These are phyloP conservation scores for Lethrus apterus DNA, from an alignment of 1,140 invertebrate genomes.

Conservation along the genomic window DNA sequence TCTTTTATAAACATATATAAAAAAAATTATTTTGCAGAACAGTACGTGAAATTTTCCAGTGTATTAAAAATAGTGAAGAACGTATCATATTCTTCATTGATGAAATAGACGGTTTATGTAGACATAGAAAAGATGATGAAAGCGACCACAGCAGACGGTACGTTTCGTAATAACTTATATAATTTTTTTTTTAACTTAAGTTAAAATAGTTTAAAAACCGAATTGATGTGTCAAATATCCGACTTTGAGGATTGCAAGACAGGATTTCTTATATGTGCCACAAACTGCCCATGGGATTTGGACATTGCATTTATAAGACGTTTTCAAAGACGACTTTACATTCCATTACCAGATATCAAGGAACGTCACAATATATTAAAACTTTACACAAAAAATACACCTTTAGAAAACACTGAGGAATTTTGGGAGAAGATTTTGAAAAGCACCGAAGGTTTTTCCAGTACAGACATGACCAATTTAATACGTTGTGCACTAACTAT, in stretches of 20 bases:
- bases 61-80: slow-evolving; percentile 35
- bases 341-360: slow-evolving; percentile 48
- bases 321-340: slow-evolving; percentile 52
- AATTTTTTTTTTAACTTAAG: slow-evolving; percentile 12
- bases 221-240: slow-evolving; percentile 48
- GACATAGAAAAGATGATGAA: slow-evolving; percentile 44
- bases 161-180: slow-evolving; percentile 6
- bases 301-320: slow-evolving; percentile 53
- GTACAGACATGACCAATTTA: slow-evolving; percentile 49
- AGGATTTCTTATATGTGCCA: slow-evolving; percentile 50
- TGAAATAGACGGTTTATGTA: slow-evolving; percentile 53
- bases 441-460: slow-evolving; percentile 48
- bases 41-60: slow-evolving; percentile 44
- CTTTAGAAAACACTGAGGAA: slow-evolving; percentile 14
- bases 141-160: slow-evolving; percentile 45
- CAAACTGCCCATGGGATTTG: slow-evolving; percentile 60
- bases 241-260: slow-evolving; percentile 37
- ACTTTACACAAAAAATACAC: slow-evolving; percentile 24
- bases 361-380: slow-evolving; percentile 28
- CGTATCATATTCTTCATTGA: slow-evolving; percentile 51
- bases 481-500: slow-evolving; percentile 46
- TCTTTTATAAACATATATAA: not conserved
- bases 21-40: slow-evolving; percentile 35
- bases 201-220: slow-evolving; percentile 46
- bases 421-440: slow-evolving; percentile 41